A percentile compares a stretch with the other conserved stretches of the same genome.
phyloP scores from a whole-genome alignment of 2,797 vertebrate species.

The Tadarida brasiliensis region DNA sequence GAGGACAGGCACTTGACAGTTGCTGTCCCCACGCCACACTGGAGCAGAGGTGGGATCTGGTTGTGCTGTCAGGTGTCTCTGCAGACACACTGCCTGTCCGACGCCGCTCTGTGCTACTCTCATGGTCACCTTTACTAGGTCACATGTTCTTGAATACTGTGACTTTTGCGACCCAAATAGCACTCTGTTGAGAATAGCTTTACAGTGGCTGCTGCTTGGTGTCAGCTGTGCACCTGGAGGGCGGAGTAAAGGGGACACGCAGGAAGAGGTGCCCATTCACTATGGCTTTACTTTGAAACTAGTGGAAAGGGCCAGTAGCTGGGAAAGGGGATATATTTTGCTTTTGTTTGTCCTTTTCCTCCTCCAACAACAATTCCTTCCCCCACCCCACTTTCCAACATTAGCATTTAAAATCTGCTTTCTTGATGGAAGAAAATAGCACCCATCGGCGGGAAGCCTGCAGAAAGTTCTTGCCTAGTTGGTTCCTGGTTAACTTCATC shows the following conservation, averaged over 20 bases:
- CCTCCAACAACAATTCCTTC: no score
- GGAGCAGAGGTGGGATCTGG: neutral
- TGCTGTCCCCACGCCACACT: neutral
- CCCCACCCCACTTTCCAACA: neutral
- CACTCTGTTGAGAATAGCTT: conserved; percentile 10
- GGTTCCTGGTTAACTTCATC: neutral
- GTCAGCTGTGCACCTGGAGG: neutral
- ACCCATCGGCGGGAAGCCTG: neutral
- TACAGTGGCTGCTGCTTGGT: neutral
- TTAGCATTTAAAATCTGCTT: neutral
- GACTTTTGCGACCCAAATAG: conserved; percentile 67
- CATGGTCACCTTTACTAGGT: conserved; percentile 46
- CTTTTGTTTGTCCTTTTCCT: neutral
- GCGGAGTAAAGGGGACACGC: neutral
- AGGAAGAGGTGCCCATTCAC: neutral
- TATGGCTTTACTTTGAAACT: neutral
- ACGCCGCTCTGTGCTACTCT: conserved; percentile 9
- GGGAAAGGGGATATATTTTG: neutral
- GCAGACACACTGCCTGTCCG: neutral
- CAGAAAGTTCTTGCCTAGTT: neutral
- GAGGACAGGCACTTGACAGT: fast-evolving
- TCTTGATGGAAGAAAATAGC: neutral
- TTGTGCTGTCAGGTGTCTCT: neutral
- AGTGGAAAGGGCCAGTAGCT: neutral
- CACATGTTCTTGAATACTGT: neutral